Percentiles rank a stretch among this genome's conserved stretches.
phyloP scores from a whole-genome alignment of 2,113 vertebrate species.

The Elephas maximus region DNA sequence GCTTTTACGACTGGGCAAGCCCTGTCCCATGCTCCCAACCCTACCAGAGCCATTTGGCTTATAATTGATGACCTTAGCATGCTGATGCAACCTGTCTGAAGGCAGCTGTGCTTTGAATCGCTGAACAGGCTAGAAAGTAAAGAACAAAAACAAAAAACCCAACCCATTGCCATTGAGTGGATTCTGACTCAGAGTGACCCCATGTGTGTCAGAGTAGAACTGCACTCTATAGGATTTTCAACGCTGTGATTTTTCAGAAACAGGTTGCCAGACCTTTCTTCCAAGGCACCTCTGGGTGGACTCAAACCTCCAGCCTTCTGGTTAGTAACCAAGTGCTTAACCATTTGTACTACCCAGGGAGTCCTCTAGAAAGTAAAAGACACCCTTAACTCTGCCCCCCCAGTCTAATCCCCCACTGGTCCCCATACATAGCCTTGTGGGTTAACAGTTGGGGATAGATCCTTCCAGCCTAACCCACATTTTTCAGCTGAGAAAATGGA shows the following conservation, averaged over 20 bases:
- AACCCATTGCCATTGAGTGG: too few relatives aligned
- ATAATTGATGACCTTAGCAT: rapidly evolving
- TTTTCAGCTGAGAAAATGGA: not conserved
- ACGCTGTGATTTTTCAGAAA: too few relatives aligned
- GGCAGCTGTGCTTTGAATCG: not conserved
- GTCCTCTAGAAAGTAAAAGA: not conserved
- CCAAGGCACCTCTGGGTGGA: too few relatives aligned
- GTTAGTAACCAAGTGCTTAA: too few relatives aligned
- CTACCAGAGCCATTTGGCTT: not conserved
- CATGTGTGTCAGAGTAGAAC: too few relatives aligned
- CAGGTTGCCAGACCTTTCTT: too few relatives aligned
- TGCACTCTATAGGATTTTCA: too few relatives aligned
- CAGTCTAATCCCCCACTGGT: not conserved
- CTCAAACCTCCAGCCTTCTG: too few relatives aligned
- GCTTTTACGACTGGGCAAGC: not conserved
- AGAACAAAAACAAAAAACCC: too few relatives aligned
- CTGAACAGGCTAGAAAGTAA: not conserved
- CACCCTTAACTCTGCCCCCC: rapidly evolving
- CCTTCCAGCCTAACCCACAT: not conserved
- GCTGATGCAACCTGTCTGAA: rapidly evolving
- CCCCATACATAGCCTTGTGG: rapidly evolving
- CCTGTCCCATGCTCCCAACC: rapidly evolving
- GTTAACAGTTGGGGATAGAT: not conserved
- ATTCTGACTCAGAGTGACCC: too few relatives aligned
- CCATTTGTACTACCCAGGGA: not conserved